Base-by-base conservation (phyloP, 2,113 vertebrate genomes). In the Ammospiza caudacuta region DNA sequence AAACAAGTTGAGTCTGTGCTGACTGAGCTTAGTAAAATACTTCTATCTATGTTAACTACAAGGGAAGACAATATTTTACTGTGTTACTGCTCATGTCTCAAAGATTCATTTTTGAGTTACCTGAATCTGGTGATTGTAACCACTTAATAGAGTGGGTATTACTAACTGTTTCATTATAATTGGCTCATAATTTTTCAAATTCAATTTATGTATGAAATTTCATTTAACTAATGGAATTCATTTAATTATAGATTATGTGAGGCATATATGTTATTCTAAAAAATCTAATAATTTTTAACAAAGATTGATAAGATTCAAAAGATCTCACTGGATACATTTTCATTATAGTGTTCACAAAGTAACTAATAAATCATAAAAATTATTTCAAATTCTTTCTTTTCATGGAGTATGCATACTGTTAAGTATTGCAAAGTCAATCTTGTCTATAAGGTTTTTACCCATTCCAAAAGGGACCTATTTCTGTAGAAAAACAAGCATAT, bases 191-290 rank as follows among this genome's bases (percentile, higher is more conserved):
- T 75, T 94, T 89, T 76, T 84, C 69, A 81, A 78, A 78, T 72
- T 88, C 59, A 80, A 69, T 93, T 90, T 92, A 70, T 72, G 64
- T 31, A 78, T 23, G 64, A 91, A 70, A 87, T 92, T 73, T 90
- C 47, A 93, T 88, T 91, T 95, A 87, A 92, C 52, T 94, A 93
- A 95, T 95, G 86, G 86, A 76, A 90, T 86, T 86, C 5, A 93
- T 90, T 81, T 95, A 88, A 89, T 90, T 88, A 94, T 20, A 67
- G 55, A 86, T 73, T 31, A 49, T 11, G 5, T 46, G n/a, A 76
- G 9, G 11, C 51, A 77, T 43, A 25, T 62, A 47, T 77, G 63
- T 86, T 92, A 83, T 41, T 93, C 59, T 83, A 54, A 90, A 83
- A 92, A 79, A 43, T 57, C 43, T 72, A 84, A 87, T 81, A 5